Evolutionary conservation across 2,888 invertebrate genomes (phyloP).

Genomic region (Eilema depressum): DNA sequence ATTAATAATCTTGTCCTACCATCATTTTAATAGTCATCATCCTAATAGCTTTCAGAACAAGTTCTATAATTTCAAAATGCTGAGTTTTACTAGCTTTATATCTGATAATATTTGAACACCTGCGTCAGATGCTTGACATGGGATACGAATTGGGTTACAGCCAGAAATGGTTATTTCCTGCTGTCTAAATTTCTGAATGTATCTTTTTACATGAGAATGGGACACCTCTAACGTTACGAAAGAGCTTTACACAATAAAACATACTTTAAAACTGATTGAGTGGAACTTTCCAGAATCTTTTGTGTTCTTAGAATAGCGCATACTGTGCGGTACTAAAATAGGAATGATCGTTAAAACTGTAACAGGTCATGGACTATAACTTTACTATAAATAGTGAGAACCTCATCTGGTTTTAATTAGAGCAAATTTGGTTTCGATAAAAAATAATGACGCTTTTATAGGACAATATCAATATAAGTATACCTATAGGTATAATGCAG

Average conservation of each 20-base stretch:
- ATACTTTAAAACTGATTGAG: not conserved
- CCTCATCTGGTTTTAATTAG: slow-evolving; percentile 55
- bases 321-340: slow-evolving; percentile 36
- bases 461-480: slow-evolving; percentile 1
- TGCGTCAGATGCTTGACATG: slow-evolving; percentile 45
- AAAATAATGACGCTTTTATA: slow-evolving; percentile 23
- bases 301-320: slow-evolving; percentile 19
- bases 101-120: slow-evolving; percentile 28
- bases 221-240: not conserved
- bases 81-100: slow-evolving; percentile 4
- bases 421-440: slow-evolving; percentile 25
- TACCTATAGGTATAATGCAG: not conserved
- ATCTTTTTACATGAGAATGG: slow-evolving; percentile 23
- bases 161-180: slow-evolving; percentile 34
- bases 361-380: slow-evolving; percentile 45
- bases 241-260: not conserved
- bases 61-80: not conserved
- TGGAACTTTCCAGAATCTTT: slow-evolving; percentile 1
- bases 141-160: slow-evolving; percentile 39
- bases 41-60: not conserved
- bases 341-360: slow-evolving; percentile 42
- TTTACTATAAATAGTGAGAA: slow-evolving; percentile 42
- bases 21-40: too few species aligned
- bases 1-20: not conserved
- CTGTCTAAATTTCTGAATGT: slow-evolving; percentile 20